Evolutionary conservation across 2,888 invertebrate genomes (phyloP).

Genomic region (Galerucella calmariensis): DNA sequence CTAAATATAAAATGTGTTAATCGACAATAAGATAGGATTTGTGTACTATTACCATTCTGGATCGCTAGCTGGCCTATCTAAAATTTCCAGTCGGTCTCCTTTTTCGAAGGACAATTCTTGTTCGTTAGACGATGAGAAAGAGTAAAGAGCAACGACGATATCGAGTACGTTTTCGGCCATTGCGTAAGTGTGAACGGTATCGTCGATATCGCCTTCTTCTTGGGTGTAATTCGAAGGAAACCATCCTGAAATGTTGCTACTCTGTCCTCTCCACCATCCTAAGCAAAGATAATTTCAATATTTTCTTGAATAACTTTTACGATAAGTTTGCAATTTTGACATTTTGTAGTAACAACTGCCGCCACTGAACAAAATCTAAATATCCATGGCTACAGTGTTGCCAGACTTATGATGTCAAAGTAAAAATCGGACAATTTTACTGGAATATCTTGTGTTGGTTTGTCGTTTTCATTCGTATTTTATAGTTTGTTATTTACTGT

Average conservation of each 20-base stretch:
- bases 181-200: constrained; percentile 90
- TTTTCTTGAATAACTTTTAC: neutral
- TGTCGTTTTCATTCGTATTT: too few species aligned
- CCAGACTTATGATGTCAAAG: too few species aligned
- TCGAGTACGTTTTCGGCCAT: constrained; percentile 96
- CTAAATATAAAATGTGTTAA: constrained; percentile 42
- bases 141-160: constrained; percentile 94
- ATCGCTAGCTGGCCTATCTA: constrained; percentile 96
- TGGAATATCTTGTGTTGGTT: too few species aligned
- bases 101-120: constrained; percentile 97
- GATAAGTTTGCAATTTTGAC: too few species aligned
- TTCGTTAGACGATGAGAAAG: constrained; percentile 92
- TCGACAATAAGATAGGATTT: neutral
- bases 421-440: too few species aligned
- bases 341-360: too few species aligned
- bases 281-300: neutral
- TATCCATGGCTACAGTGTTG: too few species aligned
- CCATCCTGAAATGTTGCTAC: constrained; percentile 81
- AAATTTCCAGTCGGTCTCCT: constrained; percentile 94
- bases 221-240: constrained; percentile 99
- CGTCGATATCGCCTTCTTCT: constrained; percentile 87
- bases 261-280: constrained; percentile 97
- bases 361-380: too few species aligned
- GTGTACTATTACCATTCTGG: constrained; percentile 85
- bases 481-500: too few species aligned